These are phyloP conservation scores for Nysson spinosus DNA, from an alignment of 2,888 invertebrate species.

Conservation along the genomic window DNA sequence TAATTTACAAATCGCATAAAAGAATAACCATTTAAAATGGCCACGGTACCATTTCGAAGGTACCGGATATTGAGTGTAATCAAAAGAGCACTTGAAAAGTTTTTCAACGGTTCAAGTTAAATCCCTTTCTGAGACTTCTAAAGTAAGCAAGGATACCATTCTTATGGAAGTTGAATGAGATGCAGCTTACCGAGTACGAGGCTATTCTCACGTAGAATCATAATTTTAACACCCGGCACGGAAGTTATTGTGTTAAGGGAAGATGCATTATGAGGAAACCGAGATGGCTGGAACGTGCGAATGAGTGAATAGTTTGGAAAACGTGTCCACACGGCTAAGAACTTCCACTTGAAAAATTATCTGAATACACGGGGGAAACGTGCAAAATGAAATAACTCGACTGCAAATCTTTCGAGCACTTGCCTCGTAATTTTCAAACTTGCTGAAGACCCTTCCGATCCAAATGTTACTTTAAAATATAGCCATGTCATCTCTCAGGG, in stretches of 20 bases:
- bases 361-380: conserved; percentile 12
- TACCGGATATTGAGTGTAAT: too few relatives aligned
- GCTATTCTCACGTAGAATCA: conserved; percentile 27
- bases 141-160: conserved; percentile 17
- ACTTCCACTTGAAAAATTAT: conserved; percentile 21
- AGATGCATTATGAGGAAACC: background rate
- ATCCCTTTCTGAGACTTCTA: too few relatives aligned
- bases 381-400: conserved; percentile 18
- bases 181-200: conserved; percentile 9
- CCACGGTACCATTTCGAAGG: too few relatives aligned
- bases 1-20: too few relatives aligned
- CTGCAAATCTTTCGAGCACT: conserved; percentile 29
- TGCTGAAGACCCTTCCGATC: conserved; percentile 28
- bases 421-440: conserved; percentile 40
- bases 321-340: conserved; percentile 34
- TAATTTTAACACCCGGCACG: conserved; percentile 36
- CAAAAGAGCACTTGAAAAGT: too few relatives aligned
- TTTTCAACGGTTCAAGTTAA: too few relatives aligned
- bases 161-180: conserved; percentile 19
- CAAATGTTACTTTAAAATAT: conserved; percentile 31
- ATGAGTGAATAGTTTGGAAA: conserved; percentile 35
- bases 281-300: conserved; percentile 16
- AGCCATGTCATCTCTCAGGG: background rate
- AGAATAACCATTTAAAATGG: too few relatives aligned
- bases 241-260: conserved; percentile 16